Evolutionary conservation across 2,113 vertebrate species (phyloP), one percentile per base, ranked within the genome.

Genomic region (Aspiorhynchus laticeps): DNA sequence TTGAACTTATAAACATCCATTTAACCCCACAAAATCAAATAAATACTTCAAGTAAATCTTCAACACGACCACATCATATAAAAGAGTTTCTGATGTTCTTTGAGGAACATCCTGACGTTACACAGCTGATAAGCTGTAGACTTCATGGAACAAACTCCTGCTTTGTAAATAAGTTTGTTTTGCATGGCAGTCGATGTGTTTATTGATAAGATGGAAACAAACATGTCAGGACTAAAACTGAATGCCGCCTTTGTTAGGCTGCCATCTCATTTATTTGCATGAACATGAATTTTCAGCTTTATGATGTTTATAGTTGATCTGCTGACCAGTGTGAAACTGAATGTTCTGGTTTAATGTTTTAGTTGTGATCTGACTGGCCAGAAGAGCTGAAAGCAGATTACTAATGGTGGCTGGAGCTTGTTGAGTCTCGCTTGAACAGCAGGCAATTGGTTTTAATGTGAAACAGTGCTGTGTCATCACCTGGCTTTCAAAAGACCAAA

Each of bases 401-500:
- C 41, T 51, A 38, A 76, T 36, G 1, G 8, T 48, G 26, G 53
- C 46, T 51, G 53, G 17, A 71, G 46, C 83, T 46, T 51, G 41
- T 51, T 81, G 41, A 41, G 26, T 51, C 80, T 76, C 17, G 33
- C 51, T 26, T 80, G 24, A 80, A 56, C 63, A 85, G 48, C 69
- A 41, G 19, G 36, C 71, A 61, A 36, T 76, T 77, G 46, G 46
- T 43, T 88, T 79, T 80, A 73, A 85, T 80, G 21, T 53, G 56
- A 85, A 85, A 84, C 28, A 38, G 80, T 28, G 19, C 65, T 48
- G 83, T 65, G 33, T 31, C 80, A 36, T 71, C 88, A 74, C 80
- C 80, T 86, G 88, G 53, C 61, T 84, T 80, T 81, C 75, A 88
- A 83, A 86, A 24, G 31, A 21, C 65, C 28, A 56, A 75, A 79